phyloP scores from a whole-genome alignment of 2,888 invertebrate genomes.

The Mellilla xanthometata region DNA sequence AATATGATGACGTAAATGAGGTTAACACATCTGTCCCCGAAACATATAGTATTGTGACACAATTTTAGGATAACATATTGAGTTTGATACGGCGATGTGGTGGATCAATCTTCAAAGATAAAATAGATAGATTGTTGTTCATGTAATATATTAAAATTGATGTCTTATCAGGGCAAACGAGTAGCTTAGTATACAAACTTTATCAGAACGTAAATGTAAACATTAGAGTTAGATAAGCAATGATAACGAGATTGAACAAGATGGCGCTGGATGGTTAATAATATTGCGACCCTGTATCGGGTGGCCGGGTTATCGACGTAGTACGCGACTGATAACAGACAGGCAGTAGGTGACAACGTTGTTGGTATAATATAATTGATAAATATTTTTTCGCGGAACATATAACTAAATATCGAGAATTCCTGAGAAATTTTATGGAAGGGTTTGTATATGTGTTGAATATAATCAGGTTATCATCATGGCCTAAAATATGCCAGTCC shows the following conservation, averaged over 20 bases:
- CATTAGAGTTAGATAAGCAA: constrained; percentile 51
- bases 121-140: constrained; percentile 26
- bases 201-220: constrained; percentile 58
- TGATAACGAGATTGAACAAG: constrained; percentile 61
- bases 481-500: too few species aligned
- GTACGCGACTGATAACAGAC: constrained; percentile 13
- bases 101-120: constrained; percentile 9
- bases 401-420: too few species aligned
- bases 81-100: background rate
- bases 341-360: constrained; percentile 10
- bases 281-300: constrained; percentile 43
- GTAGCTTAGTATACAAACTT: constrained; percentile 33
- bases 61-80: background rate
- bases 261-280: constrained; percentile 45
- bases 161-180: constrained; percentile 26
- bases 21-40: constrained; percentile 23
- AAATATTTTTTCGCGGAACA: too few species aligned
- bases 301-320: constrained; percentile 33
- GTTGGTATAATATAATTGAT: background rate
- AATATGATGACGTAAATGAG: constrained; percentile 23
- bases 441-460: too few species aligned
- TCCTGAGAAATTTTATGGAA: too few species aligned
- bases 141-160: constrained; percentile 33
- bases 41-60: constrained; percentile 18
- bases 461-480: too few species aligned